phyloP scores from a whole-genome alignment of 1,140 invertebrate genomes.

The Steinernema feltiae region DNA sequence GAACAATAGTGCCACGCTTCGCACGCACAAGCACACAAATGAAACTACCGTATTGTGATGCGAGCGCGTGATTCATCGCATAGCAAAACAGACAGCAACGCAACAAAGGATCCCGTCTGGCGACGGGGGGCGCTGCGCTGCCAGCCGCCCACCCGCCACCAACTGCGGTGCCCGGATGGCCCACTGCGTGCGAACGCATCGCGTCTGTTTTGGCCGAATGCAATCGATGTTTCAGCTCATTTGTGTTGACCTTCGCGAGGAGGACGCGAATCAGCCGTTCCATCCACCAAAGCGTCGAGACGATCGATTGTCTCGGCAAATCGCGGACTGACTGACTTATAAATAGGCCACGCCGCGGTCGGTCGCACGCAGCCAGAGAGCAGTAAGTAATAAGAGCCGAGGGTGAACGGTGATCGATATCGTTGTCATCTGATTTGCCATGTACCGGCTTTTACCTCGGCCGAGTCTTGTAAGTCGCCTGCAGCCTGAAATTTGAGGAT shows the following conservation, averaged over 20 bases:
- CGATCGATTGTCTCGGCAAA: background rate
- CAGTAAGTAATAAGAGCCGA: background rate
- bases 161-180: background rate
- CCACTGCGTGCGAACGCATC: background rate
- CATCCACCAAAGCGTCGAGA: background rate
- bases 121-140: background rate
- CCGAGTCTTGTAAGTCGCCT: too few species aligned
- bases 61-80: background rate
- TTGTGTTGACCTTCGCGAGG: background rate
- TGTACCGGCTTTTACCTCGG: background rate
- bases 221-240: background rate
- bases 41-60: background rate
- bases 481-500: background rate
- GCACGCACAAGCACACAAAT: too few species aligned
- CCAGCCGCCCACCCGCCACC: background rate
- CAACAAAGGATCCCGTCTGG: too few species aligned
- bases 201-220: background rate
- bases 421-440: background rate
- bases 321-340: background rate
- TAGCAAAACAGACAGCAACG: too few species aligned
- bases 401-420: background rate
- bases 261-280: background rate
- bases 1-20: too few species aligned
- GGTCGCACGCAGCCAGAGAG: background rate
- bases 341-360: background rate